These are phyloP conservation scores for Erethizon dorsatum DNA, from an alignment of 2,797 vertebrate species.

Conservation along the genomic window DNA sequence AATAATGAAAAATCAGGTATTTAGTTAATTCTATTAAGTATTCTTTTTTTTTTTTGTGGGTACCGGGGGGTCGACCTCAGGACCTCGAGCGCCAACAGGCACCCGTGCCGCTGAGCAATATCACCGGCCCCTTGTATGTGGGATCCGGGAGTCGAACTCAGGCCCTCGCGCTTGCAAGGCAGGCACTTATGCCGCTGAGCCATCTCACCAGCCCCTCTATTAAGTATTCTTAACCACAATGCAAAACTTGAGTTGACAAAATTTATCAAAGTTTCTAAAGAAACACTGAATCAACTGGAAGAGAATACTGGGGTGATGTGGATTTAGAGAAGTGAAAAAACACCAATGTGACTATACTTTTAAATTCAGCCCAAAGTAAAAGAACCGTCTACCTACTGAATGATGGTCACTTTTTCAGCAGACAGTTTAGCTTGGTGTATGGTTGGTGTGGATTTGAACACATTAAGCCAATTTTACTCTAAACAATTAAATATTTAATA, in stretches of 20 bases:
- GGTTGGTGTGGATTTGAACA: neutral
- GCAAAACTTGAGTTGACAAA: neutral
- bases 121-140: too few relatives aligned
- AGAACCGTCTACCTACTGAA: neutral
- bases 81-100: too few relatives aligned
- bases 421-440: neutral
- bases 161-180: too few relatives aligned
- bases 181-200: too few relatives aligned
- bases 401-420: neutral
- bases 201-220: neutral
- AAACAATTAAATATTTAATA: conserved; percentile 17
- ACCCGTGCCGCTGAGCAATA: too few relatives aligned
- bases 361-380: neutral
- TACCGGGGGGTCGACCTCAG: too few relatives aligned
- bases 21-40: neutral
- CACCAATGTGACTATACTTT: conserved; percentile 30
- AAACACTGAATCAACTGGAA: neutral
- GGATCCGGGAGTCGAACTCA: too few relatives aligned
- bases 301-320: neutral
- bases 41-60: neutral
- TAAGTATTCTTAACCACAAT: neutral
- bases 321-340: neutral
- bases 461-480: neutral
- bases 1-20: conserved; percentile 34
- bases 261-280: conserved; percentile 41